Evolutionary conservation across 2,888 invertebrate species (phyloP), one percentile per base, ranked within the genome.

Genomic region (Rapana venosa): DNA sequence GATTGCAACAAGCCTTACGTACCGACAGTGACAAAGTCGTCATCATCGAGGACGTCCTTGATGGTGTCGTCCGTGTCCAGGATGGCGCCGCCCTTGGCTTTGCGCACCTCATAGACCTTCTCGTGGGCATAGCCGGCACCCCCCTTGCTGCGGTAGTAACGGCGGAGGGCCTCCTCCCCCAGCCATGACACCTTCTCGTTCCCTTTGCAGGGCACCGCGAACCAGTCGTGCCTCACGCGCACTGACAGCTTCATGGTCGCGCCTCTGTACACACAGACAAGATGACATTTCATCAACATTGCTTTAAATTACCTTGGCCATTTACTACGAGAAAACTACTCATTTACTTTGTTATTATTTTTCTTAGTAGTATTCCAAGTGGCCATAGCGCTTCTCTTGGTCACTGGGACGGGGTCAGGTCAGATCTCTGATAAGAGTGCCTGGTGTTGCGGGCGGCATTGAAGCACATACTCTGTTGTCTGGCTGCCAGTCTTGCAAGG

Each of bases 21-120:
- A 97, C 97, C 97, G 61, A 97, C 96, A 32, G 97, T 97, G 22
- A 97, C 97, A 94, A 97, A 97, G 92, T 97, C 97, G 93, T 97
- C 97, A 93, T 97, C 97, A 92, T 97, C 97, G 35, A 97, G 95
- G 15, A 97, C 97, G 89, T 97, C 96, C 84, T 94, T 95, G 83
- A 97, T 96, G 26, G 95, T 88, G 93, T 97, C 97, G 91, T 97
- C 97, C 0, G 96, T 96, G 94, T 97, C 97, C 58, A 97, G 94
- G 79, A 97, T 96, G 8, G 97, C 97, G 11, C 97, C 97, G 2
- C 97, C 97, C 92, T 97, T 96, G 0, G 97, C 97, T 93, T 97
- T 97, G 32, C 97, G 95, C 4, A 97, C 96, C 94, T 97, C 97
- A 90, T 96, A 96, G 0, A 95, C 94, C 70, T 92, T 93, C 83